phyloP scores from a whole-genome alignment of 2,113 vertebrate genomes.

The Pygoscelis antarcticus region DNA sequence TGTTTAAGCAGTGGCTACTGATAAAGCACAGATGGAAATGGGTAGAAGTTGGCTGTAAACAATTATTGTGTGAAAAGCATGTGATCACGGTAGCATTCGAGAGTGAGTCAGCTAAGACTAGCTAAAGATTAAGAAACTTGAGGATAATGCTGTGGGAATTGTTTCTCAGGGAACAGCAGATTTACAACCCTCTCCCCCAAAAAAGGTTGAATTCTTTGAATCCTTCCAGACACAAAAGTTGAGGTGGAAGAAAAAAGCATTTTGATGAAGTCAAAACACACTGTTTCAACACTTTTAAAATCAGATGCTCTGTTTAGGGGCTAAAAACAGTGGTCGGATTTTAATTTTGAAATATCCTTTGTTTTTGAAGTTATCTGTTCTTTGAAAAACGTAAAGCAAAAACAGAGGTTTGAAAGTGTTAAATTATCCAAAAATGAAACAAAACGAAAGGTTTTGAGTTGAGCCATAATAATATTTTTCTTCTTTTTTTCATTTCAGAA shows the following conservation, averaged over 20 bases:
- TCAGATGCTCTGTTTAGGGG: background rate
- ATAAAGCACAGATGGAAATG: slow-evolving; percentile 52
- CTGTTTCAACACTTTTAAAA: background rate
- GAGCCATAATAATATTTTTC: background rate
- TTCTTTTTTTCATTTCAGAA: background rate
- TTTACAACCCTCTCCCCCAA: background rate
- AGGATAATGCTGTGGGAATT: background rate
- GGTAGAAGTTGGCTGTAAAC: background rate
- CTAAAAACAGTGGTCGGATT: background rate
- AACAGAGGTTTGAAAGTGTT: background rate
- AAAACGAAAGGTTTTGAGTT: background rate
- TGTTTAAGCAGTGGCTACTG: slow-evolving; percentile 24
- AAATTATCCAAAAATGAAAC: background rate
- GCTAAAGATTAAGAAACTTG: background rate
- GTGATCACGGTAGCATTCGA: background rate
- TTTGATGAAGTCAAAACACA: background rate
- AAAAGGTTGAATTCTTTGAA: background rate
- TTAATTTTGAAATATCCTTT: background rate
- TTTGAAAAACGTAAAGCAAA: background rate
- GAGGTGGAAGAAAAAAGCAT: background rate
- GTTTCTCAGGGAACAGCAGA: background rate
- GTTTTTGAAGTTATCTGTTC: background rate
- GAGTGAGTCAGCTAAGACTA: background rate
- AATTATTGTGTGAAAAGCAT: slow-evolving; percentile 6
- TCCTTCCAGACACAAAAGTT: background rate